Conservation (phyloP, 2,797 vertebrate species). For the Pygocentrus nattereri region DNA sequence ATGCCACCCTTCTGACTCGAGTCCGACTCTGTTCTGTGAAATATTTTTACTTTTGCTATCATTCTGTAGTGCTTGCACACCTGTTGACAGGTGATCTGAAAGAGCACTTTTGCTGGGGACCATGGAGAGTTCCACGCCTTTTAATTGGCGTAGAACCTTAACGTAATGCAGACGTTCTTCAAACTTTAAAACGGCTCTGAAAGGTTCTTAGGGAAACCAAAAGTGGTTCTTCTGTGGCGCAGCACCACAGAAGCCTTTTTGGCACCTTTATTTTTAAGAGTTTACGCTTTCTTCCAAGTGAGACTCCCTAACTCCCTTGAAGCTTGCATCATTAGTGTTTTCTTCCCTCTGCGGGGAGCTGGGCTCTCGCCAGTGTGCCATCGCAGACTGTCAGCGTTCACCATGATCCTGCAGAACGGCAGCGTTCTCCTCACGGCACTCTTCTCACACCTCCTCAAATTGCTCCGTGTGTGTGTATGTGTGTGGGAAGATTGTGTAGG, state of each 20-base stretch:
- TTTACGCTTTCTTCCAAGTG: not conserved
- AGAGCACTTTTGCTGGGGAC: no score
- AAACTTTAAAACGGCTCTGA: not conserved
- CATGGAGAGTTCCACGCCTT: no score
- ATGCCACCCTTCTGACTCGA: no score
- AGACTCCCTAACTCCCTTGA: constrained; percentile 14
- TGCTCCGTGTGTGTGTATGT: constrained; percentile 17
- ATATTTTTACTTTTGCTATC: no score
- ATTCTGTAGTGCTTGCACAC: no score
- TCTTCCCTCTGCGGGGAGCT: constrained; percentile 42
- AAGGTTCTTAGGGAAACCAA: not conserved
- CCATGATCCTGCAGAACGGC: constrained; percentile 41
- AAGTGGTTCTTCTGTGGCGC: not conserved
- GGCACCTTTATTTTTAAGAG: not conserved
- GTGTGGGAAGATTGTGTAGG: constrained; percentile 8
- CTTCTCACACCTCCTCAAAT: constrained; percentile 27
- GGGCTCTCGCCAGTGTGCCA: constrained; percentile 24
- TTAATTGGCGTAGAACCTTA: no score
- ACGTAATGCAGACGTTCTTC: not conserved
- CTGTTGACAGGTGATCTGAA: no score
- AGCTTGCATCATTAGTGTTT: constrained; percentile 53
- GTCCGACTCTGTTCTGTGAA: no score
- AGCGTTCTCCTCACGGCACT: constrained; percentile 36
- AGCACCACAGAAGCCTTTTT: not conserved
- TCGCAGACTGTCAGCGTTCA: constrained; percentile 44